These are phyloP conservation scores for Xiphorhynchus elegans DNA, from an alignment of 2,113 vertebrate species.

Conservation along the genomic window DNA sequence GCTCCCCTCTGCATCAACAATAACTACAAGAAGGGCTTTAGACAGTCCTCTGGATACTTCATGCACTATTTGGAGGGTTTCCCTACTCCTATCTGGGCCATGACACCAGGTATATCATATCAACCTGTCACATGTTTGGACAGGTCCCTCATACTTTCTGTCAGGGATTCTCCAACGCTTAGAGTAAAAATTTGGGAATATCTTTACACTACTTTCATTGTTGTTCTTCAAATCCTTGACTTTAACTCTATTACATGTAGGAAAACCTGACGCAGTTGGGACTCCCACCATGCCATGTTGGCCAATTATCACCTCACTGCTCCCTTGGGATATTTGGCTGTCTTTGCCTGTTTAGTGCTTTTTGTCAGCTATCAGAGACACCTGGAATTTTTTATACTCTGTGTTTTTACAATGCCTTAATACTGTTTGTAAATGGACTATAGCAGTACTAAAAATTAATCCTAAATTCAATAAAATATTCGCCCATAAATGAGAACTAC, in stretches of 20 bases:
- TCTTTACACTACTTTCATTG: background rate
- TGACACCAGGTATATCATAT: background rate
- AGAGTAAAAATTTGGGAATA: background rate
- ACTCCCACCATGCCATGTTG: background rate
- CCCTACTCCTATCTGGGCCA: fast-evolving
- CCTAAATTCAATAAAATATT: background rate
- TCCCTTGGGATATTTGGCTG: background rate
- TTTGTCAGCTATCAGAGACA: background rate
- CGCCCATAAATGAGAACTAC: background rate
- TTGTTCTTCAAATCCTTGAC: background rate
- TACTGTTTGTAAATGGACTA: background rate
- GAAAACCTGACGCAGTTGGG: background rate
- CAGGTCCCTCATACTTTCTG: background rate
- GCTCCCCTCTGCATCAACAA: background rate
- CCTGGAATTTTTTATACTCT: background rate
- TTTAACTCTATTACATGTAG: background rate
- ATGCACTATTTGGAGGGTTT: background rate
- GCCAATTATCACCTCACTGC: background rate
- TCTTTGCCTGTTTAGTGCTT: background rate
- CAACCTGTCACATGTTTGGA: background rate
- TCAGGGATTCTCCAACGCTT: background rate
- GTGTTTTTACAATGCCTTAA: background rate
- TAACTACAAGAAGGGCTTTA: background rate
- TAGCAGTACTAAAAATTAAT: background rate
- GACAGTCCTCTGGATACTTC: background rate